A percentile compares a stretch with the other conserved stretches of the same genome.
phyloP scores from a whole-genome alignment of 2,113 vertebrate genomes.

The Takifugu bimaculatus region DNA sequence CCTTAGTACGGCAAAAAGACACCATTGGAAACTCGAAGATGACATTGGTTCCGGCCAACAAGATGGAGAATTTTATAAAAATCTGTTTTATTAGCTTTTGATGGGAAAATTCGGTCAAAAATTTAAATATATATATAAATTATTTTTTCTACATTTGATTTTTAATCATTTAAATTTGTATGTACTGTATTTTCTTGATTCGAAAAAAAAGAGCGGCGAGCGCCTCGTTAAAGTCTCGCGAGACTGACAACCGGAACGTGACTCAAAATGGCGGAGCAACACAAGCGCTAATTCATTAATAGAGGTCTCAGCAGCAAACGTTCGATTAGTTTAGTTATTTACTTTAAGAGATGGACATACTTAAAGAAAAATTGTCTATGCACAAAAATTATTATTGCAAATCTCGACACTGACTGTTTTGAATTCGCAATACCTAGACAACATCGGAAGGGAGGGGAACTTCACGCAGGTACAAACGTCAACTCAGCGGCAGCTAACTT shows the following conservation, averaged over 20 bases:
- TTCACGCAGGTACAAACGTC: conserved; percentile 61
- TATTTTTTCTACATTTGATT: too few relatives aligned
- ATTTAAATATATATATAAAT: too few relatives aligned
- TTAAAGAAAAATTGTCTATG: conserved; percentile 16
- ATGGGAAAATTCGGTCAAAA: too few relatives aligned
- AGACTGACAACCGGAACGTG: conserved; percentile 44
- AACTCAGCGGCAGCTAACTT: conserved; percentile 53
- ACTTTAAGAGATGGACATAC: conserved; percentile 36
- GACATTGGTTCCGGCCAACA: conserved; percentile 45
- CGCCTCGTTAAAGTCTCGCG: conserved; percentile 41
- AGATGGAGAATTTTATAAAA: neutral
- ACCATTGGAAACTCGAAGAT: neutral
- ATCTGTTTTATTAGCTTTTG: too few relatives aligned
- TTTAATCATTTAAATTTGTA: too few relatives aligned
- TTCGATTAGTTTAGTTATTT: conserved; percentile 42
- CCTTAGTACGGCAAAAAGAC: conserved; percentile 14
- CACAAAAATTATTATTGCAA: conserved; percentile 11
- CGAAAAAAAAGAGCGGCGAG: too few relatives aligned
- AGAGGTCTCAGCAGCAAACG: conserved; percentile 46
- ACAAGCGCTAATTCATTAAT: conserved; percentile 64
- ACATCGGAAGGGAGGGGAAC: conserved; percentile 37
- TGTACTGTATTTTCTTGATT: too few relatives aligned
- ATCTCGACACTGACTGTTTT: conserved; percentile 26
- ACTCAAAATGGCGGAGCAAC: conserved; percentile 74
- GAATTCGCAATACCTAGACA: conserved; percentile 16